These are phyloP conservation scores for Enteromius paludinosus DNA, from an alignment of 2,797 vertebrate species.

Conservation along the genomic window DNA sequence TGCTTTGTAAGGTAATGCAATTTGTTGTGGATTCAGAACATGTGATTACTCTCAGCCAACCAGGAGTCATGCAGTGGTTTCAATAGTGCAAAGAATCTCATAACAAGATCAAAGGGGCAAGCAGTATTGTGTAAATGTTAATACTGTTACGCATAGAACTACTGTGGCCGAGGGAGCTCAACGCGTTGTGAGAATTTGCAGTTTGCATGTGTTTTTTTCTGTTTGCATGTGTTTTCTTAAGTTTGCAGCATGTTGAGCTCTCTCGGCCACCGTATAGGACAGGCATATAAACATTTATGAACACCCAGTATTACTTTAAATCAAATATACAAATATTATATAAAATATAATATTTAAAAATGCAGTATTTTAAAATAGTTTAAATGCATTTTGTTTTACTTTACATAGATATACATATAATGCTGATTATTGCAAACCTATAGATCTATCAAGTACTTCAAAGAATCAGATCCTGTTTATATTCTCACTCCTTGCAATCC, in stretches of 20 bases:
- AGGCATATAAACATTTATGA: neutral
- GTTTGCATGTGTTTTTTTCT: too few relatives aligned
- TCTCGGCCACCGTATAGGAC: neutral
- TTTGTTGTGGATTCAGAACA: neutral
- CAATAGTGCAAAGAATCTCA: neutral
- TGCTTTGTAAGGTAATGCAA: neutral
- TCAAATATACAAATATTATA: neutral
- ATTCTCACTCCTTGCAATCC: conserved; percentile 38
- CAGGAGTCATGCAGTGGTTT: conserved; percentile 15
- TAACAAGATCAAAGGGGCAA: conserved; percentile 1
- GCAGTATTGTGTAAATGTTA: neutral
- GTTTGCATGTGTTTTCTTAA: too few relatives aligned
- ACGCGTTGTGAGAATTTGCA: too few relatives aligned
- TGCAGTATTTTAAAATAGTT: neutral
- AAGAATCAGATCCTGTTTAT: conserved; percentile 19
- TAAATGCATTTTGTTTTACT: neutral
- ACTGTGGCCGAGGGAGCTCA: too few relatives aligned
- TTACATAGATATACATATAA: too few relatives aligned
- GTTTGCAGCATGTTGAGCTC: too few relatives aligned
- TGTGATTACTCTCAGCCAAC: conserved; percentile 14
- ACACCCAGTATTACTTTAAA: neutral
- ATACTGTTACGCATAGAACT: neutral
- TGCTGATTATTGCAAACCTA: neutral
- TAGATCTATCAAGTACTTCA: conserved; percentile 31
- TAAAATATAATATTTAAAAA: too few relatives aligned